Evolutionary conservation across 1,140 invertebrate genomes (phyloP).

Genomic region (Caenorhabditis elegans): WBcel235 BX284604.4:17378001-17378500

Average conservation of each 20-base stretch:
- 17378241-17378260: conserved; percentile 18
- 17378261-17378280: conserved; percentile 11
- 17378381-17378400: not conserved
- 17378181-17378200: not conserved
- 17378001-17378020: not conserved
- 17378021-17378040: not conserved
- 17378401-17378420: not conserved
- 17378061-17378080: not conserved
- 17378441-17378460: conserved; percentile 85
- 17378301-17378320: not conserved
- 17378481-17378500: conserved; percentile 68
- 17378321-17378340: not conserved
- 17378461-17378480: conserved; percentile 68
- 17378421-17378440: conserved; percentile 72
- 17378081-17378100: conserved; percentile 3
- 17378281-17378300: not conserved
- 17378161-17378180: not conserved
- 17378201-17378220: not conserved
- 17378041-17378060: not conserved
- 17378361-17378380: not conserved
- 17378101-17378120: conserved; percentile 1
- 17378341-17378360: not conserved
- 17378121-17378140: not conserved
- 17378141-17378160: not conserved
- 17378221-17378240: not conserved